Base-by-base conservation (phyloP, 1,140 invertebrate species). In the Drosophila insularis region DNA sequence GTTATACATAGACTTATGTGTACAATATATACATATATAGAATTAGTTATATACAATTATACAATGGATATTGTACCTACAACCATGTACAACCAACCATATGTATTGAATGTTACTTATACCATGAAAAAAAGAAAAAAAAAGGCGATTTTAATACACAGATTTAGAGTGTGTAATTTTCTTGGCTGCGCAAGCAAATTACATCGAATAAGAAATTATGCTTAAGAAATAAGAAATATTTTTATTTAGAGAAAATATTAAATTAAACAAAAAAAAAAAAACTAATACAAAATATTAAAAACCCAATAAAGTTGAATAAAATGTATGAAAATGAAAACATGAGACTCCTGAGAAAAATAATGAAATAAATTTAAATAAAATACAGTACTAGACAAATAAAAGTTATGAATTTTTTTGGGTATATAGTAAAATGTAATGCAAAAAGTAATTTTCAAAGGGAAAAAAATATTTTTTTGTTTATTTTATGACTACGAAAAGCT, bases 221-320 rank as follows among this genome's bases (percentile, higher is more conserved):
- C 31, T 43, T 56, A 43, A 71, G 43, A 71, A 81, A 70, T 59
- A 70, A 67, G 63, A 78, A 54, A 87, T 86, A 86, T 86, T 86
- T 86, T 86, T 86, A 86, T 81, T 80, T 86, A 86, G 82, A 69
- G 71, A 87, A 86, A 86, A 89, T 86, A 87, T 86, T 86, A 53
- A 69, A 35, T 35, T 35, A 10, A 11, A 35, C 7, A 35, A 8
- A 35, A 35, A 72, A 63, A 63, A 71, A 50, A 78, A 60, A 79
- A 71, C 56, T 69, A 69, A 56, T 55, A 78, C 43, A 50, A 50
- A 8, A 50, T 50, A 21, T 21, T 21, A 11, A 50, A 50, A 50
- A 19, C 43, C 43, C 17, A 68, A 74, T 32, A 71, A 74, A 69
- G 21, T 56, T 46, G 53, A 50, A 43, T 71, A 71, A 55, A 63